Conservation (phyloP, 2,113 vertebrate species). For the Uropsilus gracilis region DNA sequence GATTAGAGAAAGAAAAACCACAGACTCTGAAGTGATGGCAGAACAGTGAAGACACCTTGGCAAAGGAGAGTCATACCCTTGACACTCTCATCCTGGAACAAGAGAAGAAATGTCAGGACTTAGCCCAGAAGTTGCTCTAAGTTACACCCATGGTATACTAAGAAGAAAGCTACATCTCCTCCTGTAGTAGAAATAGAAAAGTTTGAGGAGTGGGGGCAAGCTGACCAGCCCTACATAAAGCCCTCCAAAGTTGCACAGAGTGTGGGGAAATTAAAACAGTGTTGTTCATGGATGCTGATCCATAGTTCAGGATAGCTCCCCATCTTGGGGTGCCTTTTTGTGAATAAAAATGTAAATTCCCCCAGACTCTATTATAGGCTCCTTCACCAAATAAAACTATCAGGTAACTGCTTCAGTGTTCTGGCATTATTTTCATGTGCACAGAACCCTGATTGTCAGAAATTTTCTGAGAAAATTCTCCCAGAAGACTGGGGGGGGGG, state of each 20-base stretch:
- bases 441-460: not conserved
- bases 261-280: too few relatives aligned
- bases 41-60: not conserved
- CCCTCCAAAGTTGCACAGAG: not conserved
- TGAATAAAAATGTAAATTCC: not conserved
- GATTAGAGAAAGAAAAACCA: conserved; percentile 27
- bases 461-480: not conserved
- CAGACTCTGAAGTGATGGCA: not conserved
- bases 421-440: too few relatives aligned
- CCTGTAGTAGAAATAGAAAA: not conserved
- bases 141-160: conserved; percentile 7
- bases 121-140: conserved; percentile 49
- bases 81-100: conserved; percentile 7
- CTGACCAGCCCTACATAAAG: not conserved
- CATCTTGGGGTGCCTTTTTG: not conserved
- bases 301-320: fast-evolving
- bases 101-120: conserved; percentile 38
- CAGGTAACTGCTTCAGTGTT: not conserved
- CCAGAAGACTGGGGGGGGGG: not conserved
- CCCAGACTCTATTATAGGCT: not conserved
- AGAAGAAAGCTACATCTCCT: not conserved
- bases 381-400: not conserved
- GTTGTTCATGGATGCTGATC: not conserved
- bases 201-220: not conserved
- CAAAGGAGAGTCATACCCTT: not conserved